Evolutionary conservation across 1,140 invertebrate species (phyloP).

Genomic region (Zaprionus ornatus): DNA sequence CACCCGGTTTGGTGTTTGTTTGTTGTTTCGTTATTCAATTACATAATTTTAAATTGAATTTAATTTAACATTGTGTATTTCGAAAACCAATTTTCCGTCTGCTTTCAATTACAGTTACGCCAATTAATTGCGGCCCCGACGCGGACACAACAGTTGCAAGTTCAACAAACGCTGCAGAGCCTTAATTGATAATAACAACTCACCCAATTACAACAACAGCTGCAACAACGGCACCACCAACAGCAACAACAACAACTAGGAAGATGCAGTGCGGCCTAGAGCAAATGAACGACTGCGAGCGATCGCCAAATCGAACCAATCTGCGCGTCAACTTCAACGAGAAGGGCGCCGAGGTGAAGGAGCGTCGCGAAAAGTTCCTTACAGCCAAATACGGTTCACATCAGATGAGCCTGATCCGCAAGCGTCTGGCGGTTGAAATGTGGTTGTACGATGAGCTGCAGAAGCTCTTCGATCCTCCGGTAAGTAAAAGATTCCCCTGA

Average conservation of each 20-base stretch:
- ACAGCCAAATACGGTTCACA: conserved; percentile 98
- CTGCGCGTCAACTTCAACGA: conserved; percentile 95
- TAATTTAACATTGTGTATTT: conserved; percentile 7
- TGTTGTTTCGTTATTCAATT: conserved; percentile 48
- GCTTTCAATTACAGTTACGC: conserved; percentile 66
- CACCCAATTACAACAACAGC: neutral
- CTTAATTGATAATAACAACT: conserved; percentile 36
- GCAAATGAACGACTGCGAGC: conserved; percentile 85
- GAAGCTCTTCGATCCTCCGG: conserved; percentile 92
- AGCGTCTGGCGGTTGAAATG: conserved; percentile 97
- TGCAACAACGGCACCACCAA: neutral
- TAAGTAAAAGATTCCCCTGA: conserved; percentile 84
- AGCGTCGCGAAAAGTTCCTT: conserved; percentile 95
- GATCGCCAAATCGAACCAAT: conserved; percentile 90
- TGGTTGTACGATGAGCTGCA: conserved; percentile 98
- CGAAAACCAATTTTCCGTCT: conserved; percentile 49
- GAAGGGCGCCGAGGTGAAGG: conserved; percentile 92
- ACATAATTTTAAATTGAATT: conserved; percentile 16
- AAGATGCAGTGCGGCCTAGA: conserved; percentile 84
- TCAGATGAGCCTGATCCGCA: conserved; percentile 98
- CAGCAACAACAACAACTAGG: conserved; percentile 15
- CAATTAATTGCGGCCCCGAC: conserved; percentile 55
- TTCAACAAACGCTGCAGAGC: conserved; percentile 56
- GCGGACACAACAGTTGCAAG: conserved; percentile 41
- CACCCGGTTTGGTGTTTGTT: neutral